Evolutionary conservation across 2,113 vertebrate genomes (phyloP).

Genomic region (Nothobranchius kuhntae): DNA sequence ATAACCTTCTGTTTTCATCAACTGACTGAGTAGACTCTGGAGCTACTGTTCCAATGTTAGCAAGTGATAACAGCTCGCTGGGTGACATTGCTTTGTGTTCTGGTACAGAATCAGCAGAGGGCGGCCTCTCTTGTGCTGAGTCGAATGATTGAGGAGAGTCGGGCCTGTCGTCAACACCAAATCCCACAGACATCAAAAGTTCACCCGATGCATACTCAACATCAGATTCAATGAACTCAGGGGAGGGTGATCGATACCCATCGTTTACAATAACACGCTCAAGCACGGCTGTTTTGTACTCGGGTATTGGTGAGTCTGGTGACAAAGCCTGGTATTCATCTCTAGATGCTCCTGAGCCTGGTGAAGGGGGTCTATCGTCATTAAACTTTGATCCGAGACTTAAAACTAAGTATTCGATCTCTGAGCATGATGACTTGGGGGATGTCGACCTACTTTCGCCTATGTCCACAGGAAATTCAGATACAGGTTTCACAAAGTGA

Average conservation of each 20-base stretch:
- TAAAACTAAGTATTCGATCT: constrained; percentile 54
- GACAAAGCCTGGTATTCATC: constrained; percentile 39
- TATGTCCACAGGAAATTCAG: background rate
- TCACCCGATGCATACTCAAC: constrained; percentile 51
- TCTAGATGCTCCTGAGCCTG: constrained; percentile 53
- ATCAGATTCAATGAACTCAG: constrained; percentile 55
- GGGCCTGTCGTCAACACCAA: constrained; percentile 25
- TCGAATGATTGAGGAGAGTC: constrained; percentile 57
- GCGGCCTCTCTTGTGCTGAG: constrained; percentile 27
- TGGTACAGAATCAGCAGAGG: constrained; percentile 38
- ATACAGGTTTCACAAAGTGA: constrained; percentile 19
- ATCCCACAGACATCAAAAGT: constrained; percentile 21
- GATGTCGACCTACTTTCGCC: constrained; percentile 47
- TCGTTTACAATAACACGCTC: constrained; percentile 37
- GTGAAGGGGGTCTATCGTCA: constrained; percentile 48
- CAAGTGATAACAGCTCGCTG: constrained; percentile 4
- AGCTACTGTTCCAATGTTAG: constrained; percentile 30
- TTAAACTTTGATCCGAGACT: constrained; percentile 16
- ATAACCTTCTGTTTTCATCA: constrained; percentile 44
- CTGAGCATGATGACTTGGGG: constrained; percentile 55
- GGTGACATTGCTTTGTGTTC: constrained; percentile 48
- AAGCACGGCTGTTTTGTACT: constrained; percentile 24
- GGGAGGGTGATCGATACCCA: constrained; percentile 56
- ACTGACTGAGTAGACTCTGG: constrained; percentile 46
- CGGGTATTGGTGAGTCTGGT: constrained; percentile 62